phyloP scores from a whole-genome alignment of 92 coral and sea anemone species.

The Bergia sp. region DNA sequence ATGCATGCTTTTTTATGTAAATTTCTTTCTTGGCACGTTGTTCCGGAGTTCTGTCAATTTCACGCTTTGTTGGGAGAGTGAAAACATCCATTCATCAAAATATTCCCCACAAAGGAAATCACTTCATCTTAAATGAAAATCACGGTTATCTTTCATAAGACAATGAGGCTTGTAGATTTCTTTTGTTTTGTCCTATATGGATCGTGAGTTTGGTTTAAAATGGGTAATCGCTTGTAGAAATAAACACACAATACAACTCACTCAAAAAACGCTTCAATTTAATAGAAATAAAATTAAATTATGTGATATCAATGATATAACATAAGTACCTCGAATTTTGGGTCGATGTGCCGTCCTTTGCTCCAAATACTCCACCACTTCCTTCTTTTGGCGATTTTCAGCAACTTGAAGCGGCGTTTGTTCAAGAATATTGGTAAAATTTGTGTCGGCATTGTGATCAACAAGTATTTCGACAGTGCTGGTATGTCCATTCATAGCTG shows the following conservation, averaged over 20 bases:
- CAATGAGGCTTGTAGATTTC: slow-evolving; percentile 20
- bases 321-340: slow-evolving; percentile 39
- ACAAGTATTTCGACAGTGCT: slow-evolving; percentile 74
- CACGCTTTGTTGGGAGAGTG: slow-evolving; percentile 1
- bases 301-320: not conserved
- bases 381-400: slow-evolving; percentile 69
- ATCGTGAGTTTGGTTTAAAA: not conserved
- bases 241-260: not conserved
- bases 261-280: not conserved
- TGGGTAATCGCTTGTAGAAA: not conserved
- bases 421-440: slow-evolving; percentile 62
- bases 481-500: slow-evolving; percentile 87
- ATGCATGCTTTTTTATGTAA: not conserved
- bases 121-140: not conserved
- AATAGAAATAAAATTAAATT: not conserved
- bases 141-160: slow-evolving; percentile 5
- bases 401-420: slow-evolving; percentile 92
- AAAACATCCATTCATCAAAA: not conserved
- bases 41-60: not conserved
- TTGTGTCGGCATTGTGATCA: slow-evolving; percentile 77
- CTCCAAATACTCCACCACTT: slow-evolving; percentile 77
- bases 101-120: not conserved
- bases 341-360: slow-evolving; percentile 56
- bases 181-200: not conserved
- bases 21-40: not conserved